Conservation (phyloP, 2,797 vertebrate genomes). For the Eurystomus glaucurus region DNA sequence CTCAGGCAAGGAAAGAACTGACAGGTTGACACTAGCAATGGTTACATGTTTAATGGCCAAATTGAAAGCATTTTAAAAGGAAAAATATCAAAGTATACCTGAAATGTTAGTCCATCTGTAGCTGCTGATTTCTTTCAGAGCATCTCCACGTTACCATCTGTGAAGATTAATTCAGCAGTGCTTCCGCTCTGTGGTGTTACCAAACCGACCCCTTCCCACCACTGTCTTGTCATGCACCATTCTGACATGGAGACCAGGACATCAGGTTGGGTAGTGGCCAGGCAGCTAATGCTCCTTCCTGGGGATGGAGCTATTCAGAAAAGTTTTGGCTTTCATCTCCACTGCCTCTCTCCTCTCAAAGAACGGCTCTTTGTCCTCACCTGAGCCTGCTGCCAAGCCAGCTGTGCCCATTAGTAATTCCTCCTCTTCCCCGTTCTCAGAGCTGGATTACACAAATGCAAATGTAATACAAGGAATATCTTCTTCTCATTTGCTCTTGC, state of each 20-base stretch:
- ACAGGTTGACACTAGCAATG: neutral
- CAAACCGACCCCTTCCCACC: neutral
- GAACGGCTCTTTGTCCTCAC: neutral
- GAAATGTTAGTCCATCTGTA: neutral
- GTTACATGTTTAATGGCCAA: neutral
- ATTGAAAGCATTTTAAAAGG: neutral
- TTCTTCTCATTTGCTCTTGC: neutral
- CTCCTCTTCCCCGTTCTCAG: neutral
- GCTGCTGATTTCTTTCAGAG: neutral
- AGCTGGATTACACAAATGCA: neutral
- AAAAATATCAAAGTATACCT: neutral
- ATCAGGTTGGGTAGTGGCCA: fast-evolving
- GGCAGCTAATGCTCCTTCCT: neutral
- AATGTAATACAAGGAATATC: neutral
- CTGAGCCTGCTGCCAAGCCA: neutral
- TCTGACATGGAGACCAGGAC: neutral
- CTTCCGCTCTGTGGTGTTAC: neutral
- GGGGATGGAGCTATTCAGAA: neutral
- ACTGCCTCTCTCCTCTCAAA: neutral
- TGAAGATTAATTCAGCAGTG: neutral
- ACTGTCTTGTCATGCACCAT: fast-evolving
- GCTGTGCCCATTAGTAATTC: neutral
- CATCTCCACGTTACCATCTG: neutral
- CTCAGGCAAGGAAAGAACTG: neutral
- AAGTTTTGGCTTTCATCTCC: neutral